Percentiles rank a stretch among this genome's conserved stretches.
Evolutionary conservation across 2,797 vertebrate genomes (phyloP).

Genomic region (Lepidocolaptes lacrymiger): DNA sequence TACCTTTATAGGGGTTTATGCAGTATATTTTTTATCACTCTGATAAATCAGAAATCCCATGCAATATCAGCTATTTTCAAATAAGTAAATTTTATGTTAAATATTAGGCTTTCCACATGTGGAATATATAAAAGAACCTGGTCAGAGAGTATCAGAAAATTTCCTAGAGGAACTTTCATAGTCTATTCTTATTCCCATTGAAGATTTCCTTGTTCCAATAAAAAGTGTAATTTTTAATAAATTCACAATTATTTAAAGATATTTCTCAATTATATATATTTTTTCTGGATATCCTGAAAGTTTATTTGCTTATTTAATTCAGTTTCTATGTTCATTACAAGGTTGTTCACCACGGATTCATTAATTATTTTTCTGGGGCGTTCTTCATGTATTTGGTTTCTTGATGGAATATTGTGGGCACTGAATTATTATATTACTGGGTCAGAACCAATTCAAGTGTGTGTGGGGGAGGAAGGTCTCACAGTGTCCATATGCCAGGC

Average conservation of each 20-base stretch:
- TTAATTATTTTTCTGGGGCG: not conserved
- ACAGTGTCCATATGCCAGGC: no score
- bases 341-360: not conserved
- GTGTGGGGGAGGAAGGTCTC: no score
- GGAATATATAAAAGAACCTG: not conserved
- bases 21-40: not conserved
- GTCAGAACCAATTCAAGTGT: not conserved
- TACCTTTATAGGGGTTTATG: not conserved
- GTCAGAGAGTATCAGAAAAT: not conserved
- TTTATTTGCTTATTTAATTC: not conserved
- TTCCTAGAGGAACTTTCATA: not conserved
- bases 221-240: not conserved
- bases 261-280: not conserved
- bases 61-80: not conserved
- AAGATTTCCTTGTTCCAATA: not conserved
- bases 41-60: not conserved
- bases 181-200: not conserved
- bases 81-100: not conserved
- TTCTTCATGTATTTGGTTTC: not conserved
- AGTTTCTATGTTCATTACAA: not conserved
- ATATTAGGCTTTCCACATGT: rapidly evolving
- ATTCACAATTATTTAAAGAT: not conserved
- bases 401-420: not conserved
- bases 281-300: not conserved
- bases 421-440: not conserved